Base-by-base conservation (phyloP, 2,797 vertebrate species). In the Danio tinwini region DNA sequence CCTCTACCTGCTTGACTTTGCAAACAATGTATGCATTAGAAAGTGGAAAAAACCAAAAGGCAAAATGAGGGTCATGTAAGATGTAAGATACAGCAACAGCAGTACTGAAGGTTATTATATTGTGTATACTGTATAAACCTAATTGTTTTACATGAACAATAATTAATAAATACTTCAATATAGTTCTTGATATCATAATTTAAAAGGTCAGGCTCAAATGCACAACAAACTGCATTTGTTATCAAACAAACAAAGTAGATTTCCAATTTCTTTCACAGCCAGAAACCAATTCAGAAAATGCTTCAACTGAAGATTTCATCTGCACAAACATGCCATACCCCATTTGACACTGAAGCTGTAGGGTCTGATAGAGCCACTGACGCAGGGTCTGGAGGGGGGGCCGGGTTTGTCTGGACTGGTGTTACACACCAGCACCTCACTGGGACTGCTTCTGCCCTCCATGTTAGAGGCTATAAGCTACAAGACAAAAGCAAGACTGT, bases 371-470 rank as follows among this genome's bases (percentile, higher is more conserved):
- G 93, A 91, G 7, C 93, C 92, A 58, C 93, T 94, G 82, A 97
- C 84, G 49, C 94, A 87, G 0, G 96, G 97, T 79, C 93, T 94
- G 78, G 96, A 95, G 0, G 98, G 98, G 78, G 98, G 95, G 42
- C 97, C 97, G 0, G 98, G 98, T 87, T 97, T 95, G 90, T 99
- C 98, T 0, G 97, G 97, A 79, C 96, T 98, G 68, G 98, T 99
- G 69, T 96, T 98, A 84, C 97, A 98, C 79, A 98, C 97, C 92
- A 98, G 81, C 83, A 99, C 95, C 90, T 99, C 97, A 4, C 98
- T 99, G 68, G 98, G 96, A 87, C 93, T 97, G 91, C 97, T 99
- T 81, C 92, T 95, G 78, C 97, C 98, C 93, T 99, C 97, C 92
- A 93, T 88, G 5, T 97, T 98, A n/a, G 96, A 97, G 71, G 96